Conservation (phyloP, 2,888 invertebrate genomes). For the Adela reaumurella region DNA sequence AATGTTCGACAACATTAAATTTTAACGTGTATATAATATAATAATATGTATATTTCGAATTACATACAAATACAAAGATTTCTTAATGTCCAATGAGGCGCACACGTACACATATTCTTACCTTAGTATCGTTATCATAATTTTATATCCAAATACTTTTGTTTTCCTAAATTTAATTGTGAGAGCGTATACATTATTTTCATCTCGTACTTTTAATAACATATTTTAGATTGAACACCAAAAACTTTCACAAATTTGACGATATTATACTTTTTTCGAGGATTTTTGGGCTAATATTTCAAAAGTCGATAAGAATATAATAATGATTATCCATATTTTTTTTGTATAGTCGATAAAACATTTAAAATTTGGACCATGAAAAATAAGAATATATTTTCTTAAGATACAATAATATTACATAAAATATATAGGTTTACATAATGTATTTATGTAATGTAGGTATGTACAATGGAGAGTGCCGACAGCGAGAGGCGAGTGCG, state of each 20-base stretch:
- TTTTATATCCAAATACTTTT: constrained; percentile 48
- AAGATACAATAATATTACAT: constrained; percentile 56
- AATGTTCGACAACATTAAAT: constrained; percentile 45
- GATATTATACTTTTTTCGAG: constrained; percentile 41
- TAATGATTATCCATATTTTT: constrained; percentile 53
- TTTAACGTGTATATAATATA: constrained; percentile 54
- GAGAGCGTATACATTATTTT: constrained; percentile 54
- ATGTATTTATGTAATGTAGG: constrained; percentile 45
- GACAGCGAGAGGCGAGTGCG: constrained; percentile 6
- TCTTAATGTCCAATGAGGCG: constrained; percentile 50
- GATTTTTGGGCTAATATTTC: constrained; percentile 45
- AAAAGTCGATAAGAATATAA: constrained; percentile 54
- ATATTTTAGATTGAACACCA: constrained; percentile 53
- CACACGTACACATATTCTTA: constrained; percentile 49
- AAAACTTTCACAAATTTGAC: constrained; percentile 51
- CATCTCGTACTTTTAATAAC: constrained; percentile 43
- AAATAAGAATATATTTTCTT: constrained; percentile 57
- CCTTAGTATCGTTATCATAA: constrained; percentile 45
- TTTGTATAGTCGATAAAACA: constrained; percentile 58
- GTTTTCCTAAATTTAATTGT: constrained; percentile 49
- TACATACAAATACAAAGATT: constrained; percentile 54
- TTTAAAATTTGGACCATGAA: constrained; percentile 59
- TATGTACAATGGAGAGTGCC: constrained; percentile 29
- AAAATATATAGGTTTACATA: constrained; percentile 53
- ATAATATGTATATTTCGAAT: constrained; percentile 53